Conservation (phyloP, 2,113 vertebrate genomes). For the Scytalopus superciliaris region DNA sequence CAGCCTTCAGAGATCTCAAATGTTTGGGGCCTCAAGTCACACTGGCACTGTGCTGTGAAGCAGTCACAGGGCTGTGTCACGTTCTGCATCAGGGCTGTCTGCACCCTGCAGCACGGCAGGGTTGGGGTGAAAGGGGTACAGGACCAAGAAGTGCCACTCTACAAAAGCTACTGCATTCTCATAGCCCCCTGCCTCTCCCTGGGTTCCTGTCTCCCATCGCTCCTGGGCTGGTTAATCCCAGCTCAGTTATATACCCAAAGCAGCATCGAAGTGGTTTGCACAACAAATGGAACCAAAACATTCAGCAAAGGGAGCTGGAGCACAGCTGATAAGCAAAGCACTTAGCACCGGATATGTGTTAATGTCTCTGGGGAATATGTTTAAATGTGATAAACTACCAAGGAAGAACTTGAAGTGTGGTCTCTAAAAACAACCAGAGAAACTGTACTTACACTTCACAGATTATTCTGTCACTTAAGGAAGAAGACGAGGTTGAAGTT, state of each 20-base stretch:
- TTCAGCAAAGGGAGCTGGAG: background rate
- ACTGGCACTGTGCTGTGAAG: background rate
- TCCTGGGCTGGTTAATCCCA: background rate
- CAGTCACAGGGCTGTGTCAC: background rate
- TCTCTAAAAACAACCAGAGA: background rate
- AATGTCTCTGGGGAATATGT: background rate
- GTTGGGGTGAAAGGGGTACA: background rate
- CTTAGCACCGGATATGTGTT: conserved; percentile 4
- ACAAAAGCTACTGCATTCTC: background rate
- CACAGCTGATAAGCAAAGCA: conserved; percentile 30
- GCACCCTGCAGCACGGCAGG: background rate
- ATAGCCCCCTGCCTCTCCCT: background rate
- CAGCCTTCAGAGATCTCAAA: background rate
- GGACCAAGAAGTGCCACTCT: background rate
- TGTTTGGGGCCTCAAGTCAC: background rate
- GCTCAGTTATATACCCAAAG: background rate
- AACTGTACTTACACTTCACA: background rate
- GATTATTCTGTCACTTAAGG: background rate
- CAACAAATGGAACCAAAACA: background rate
- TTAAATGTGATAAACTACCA: conserved; percentile 31
- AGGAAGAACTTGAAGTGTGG: background rate
- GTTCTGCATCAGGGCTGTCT: background rate
- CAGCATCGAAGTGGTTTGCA: background rate
- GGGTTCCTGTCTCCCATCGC: background rate
- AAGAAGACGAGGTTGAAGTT: background rate